Evolutionary conservation across 1,140 invertebrate genomes (phyloP).

Genomic region (Apis mellifera): DNA sequence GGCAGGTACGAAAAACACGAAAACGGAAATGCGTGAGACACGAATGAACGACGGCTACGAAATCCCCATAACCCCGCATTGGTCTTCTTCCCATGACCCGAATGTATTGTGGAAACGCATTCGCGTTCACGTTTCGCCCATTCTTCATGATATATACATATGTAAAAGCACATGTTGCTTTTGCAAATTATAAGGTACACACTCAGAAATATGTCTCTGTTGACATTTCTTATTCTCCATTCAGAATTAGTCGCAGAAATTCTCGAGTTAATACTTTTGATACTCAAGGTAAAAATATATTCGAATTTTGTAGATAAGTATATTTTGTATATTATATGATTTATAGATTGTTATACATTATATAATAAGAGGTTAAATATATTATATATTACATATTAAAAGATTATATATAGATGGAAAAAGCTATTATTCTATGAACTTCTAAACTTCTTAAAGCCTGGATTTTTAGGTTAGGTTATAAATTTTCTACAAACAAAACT

Average conservation of each 20-base stretch:
- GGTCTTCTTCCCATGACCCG: slow-evolving; percentile 60
- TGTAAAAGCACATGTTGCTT: background rate
- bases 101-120: slow-evolving; percentile 39
- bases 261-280: background rate
- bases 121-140: slow-evolving; percentile 10
- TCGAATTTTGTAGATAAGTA: background rate
- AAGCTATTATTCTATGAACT: no score
- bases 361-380: no score
- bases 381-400: no score
- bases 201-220: background rate
- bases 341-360: no score
- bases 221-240: slow-evolving; percentile 1
- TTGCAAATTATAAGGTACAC: slow-evolving; percentile 9
- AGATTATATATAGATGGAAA: no score
- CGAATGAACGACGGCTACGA: slow-evolving; percentile 49
- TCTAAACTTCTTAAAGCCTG: no score
- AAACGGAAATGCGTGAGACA: slow-evolving; percentile 63
- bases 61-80: slow-evolving; percentile 40
- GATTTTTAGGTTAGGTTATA: no score
- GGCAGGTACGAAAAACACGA: slow-evolving; percentile 27
- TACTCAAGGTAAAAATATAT: background rate
- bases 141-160: slow-evolving; percentile 2
- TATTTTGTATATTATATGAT: no score
- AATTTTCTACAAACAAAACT: no score
- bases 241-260: background rate